Base-by-base conservation (phyloP, 2,888 invertebrate species). In the Drosophila subquinaria region DNA sequence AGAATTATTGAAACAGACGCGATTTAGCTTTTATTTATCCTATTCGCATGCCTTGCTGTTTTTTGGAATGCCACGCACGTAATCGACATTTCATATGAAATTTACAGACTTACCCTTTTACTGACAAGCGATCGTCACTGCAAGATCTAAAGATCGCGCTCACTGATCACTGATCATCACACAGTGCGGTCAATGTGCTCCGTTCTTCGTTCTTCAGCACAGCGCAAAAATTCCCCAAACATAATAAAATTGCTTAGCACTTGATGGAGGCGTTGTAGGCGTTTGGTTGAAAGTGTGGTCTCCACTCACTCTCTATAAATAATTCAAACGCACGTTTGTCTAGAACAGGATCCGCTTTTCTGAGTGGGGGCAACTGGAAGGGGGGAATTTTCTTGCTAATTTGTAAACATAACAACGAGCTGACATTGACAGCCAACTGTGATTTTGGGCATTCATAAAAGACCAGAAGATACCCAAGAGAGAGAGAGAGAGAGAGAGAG, bases 41-140 rank as follows among this genome's bases (percentile, higher is more conserved):
- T 66, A 64, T 52, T 69, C 60, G 69, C 40, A 61, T 72, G 52
- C 47, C 73, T 42, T 45, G 17, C 35, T n/a, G 15, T 38, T 61
- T 79, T 73, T 84, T 73, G 6, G 63, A 78, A 85, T 87, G 76
- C 87, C 57, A 72, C 73, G 69, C 89, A 89, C 89, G 88, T 87
- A 89, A 38, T 43, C 27, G 57, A 68, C 79, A 79, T 80, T 87
- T 87, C 76, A 81, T 48, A 73, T 61, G 81, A 85, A 57, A 83
- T 76, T 77, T 81, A 79, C 85, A 81, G 73, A 53, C 74, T 56
- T 50, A 42, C 64, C 50, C 38, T 51, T 47, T 52, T 33, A 15
- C 35, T 40, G 51, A 30, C 47, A 45, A 52, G 47, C 66, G 71
- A 71, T 79, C 68, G 70, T 52, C 82, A 68, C 60, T 73, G 43